Base-by-base conservation (phyloP, 2,113 vertebrate species). In the Crotalus helleri region DNA sequence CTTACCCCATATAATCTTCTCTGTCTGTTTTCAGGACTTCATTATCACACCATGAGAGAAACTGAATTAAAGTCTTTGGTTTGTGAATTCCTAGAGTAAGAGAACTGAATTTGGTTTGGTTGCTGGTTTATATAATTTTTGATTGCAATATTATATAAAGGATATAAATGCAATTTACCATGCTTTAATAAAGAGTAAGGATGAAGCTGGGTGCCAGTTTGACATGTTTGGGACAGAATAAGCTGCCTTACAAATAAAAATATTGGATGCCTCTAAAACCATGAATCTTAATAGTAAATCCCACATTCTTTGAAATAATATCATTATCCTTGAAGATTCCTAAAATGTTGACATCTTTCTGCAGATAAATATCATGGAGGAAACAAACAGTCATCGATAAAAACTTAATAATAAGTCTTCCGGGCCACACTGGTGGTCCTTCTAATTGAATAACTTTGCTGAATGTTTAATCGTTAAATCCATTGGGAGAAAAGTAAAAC, bases 391-490 rank as follows among this genome's bases (percentile, higher is more conserved):
- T 8, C 49, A 93, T 90, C 92, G 1, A 93, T 90, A 87, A 64
- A n/a, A 93, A 93, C 92, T 90, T 93, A 93, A 90, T 93, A 93
- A 90, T 86, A 39, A 49, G n/a, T 93, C 57, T 90, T 90, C 92
- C 54, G 49, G 55, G 89, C 23, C 92, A 64, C n/a, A 64, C 57
- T 24, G 39, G 29, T 90, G 89, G 89, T n/a, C 89, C 58, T 64
- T 64, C 46, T 44, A 90, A 90, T 90, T 58, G 57, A 90, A 93
- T 90, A 93, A 33, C 39, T 55, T 93, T n/a, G n/a, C 57, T 90
- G 57, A 85, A 90, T 90, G 46, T 87, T 93, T 87, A 90, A 93
- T 90, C 81, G 61, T 54, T 90, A 53, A 90, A 69, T 93, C 89
- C 89, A 21, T 11, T 29, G 89, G 92, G 57, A 21, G 24, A 61